These are phyloP conservation scores for Drusus annulatus DNA, from an alignment of 1,140 invertebrate species.

Conservation along the genomic window DNA sequence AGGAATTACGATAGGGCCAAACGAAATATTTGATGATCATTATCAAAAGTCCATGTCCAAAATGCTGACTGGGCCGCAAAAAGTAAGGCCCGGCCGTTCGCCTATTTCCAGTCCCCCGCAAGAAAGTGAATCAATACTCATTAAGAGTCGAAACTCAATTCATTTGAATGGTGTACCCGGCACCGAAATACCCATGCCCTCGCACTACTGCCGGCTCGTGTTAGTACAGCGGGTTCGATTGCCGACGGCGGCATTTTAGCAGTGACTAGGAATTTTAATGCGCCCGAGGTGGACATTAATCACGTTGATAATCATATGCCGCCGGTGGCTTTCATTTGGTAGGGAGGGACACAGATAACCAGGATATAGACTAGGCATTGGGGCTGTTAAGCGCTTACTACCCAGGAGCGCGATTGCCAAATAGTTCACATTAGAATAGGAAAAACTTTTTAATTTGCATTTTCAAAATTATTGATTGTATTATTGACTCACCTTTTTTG, in stretches of 20 bases:
- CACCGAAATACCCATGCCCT: no score
- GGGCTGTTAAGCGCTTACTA: not conserved
- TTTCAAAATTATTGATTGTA: no score
- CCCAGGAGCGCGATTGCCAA: constrained; percentile 1
- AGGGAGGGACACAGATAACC: not conserved
- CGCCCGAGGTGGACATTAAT: constrained; percentile 55
- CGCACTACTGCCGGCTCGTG: no score
- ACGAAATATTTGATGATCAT: constrained; percentile 13
- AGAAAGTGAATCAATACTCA: constrained; percentile 39
- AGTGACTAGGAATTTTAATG: constrained; percentile 56
- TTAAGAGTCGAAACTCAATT: constrained; percentile 9
- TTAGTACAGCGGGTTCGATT: constrained; percentile 20
- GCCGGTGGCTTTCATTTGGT: constrained; percentile 34
- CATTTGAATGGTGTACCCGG: constrained; percentile 10
- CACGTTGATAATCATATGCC: constrained; percentile 54
- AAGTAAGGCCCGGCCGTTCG: not conserved
- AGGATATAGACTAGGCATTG: not conserved
- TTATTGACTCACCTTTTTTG: no score
- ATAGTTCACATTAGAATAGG: not conserved
- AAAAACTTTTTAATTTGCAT: not conserved
- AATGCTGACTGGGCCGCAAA: constrained; percentile 20
- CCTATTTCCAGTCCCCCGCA: not conserved
- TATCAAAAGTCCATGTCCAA: constrained; percentile 3
- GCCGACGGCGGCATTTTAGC: constrained; percentile 11
- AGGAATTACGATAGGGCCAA: not conserved